Evolutionary conservation across 1,140 invertebrate species (phyloP), one percentile per base, ranked within the genome.

Genomic region (Neodiprion lecontei): DNA sequence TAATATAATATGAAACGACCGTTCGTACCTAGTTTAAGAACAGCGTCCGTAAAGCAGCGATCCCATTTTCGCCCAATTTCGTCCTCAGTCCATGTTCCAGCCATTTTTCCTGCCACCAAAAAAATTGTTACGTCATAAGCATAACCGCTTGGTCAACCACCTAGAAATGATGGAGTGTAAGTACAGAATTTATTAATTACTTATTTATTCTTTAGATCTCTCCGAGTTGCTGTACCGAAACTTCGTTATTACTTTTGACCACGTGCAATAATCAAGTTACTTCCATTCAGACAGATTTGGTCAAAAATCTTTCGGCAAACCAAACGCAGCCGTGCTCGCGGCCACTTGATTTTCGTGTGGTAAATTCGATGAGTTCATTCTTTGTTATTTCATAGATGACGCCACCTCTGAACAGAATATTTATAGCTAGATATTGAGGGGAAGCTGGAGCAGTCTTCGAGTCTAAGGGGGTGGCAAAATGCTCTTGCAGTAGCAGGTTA

Each of bases 21-120:
- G 75, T 77, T 83, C 77, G 82, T 86, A 90, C 89, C 85, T 48
- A 89, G 77, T 84, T 90, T 90, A 53, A 90, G 76, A 1, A 89
- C 76, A 2, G 85, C 84, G 70, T 90, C 88, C 10, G 86, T 85
- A n/a, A 89, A 83, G 78, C 89, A 90, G 21, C 82, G 85, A 74
- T 90, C 89, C 89, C 89, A 90, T 83, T 89, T 88, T 81, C 79
- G 82, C n/a, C 89, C 89, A 68, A 90, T 85, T 81, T 89, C 88
- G 67, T 90, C 88, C 72, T 90, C 89, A 48, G 81, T 53, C 83
- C 82, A 87, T 14, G 75, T 75, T 72, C 77, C 80, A 76, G 87
- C 83, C 87, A 88, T 88, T 85, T 87, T 87, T 85, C 69, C 72
- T 74, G 23, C 10, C n/a, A 66, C n/a, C n/a, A 61, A 61, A 61